These are phyloP conservation scores for Ornithorhynchus anatinus DNA, from an alignment of 2,113 vertebrate genomes.

Conservation along the genomic window DNA sequence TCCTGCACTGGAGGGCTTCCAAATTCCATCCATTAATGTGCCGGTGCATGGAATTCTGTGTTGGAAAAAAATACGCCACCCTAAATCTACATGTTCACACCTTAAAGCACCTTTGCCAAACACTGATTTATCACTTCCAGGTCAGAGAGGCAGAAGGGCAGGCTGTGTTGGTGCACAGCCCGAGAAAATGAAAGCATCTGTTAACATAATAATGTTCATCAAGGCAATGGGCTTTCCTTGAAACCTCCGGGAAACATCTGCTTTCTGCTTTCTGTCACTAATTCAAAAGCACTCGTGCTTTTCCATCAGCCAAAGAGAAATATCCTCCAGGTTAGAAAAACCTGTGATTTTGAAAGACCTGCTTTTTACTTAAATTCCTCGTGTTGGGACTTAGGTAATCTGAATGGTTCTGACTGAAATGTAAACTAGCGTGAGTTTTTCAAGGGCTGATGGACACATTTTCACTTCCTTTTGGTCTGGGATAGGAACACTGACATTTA, in stretches of 20 bases:
- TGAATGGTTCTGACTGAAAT: no score
- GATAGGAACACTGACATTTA: no score
- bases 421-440: no score
- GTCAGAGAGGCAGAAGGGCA: slow-evolving; percentile 13
- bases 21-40: slow-evolving; percentile 12
- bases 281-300: slow-evolving; percentile 17
- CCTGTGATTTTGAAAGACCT: no score
- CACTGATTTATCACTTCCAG: slow-evolving; percentile 24
- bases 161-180: slow-evolving; percentile 27
- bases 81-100: slow-evolving; percentile 4
- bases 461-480: no score
- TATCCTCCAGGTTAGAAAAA: background rate
- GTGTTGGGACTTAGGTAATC: no score
- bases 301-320: background rate
- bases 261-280: slow-evolving; percentile 34
- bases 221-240: slow-evolving; percentile 20
- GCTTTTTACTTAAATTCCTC: no score
- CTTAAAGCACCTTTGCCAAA: slow-evolving; percentile 22
- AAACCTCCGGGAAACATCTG: slow-evolving; percentile 46
- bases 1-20: slow-evolving; percentile 34
- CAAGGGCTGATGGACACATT: no score
- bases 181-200: slow-evolving; percentile 19
- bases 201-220: slow-evolving; percentile 13
- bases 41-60: slow-evolving; percentile 14
- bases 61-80: slow-evolving; percentile 34